Base-by-base conservation (phyloP, 2,888 invertebrate genomes). In the Lasius fuliginosus region DNA sequence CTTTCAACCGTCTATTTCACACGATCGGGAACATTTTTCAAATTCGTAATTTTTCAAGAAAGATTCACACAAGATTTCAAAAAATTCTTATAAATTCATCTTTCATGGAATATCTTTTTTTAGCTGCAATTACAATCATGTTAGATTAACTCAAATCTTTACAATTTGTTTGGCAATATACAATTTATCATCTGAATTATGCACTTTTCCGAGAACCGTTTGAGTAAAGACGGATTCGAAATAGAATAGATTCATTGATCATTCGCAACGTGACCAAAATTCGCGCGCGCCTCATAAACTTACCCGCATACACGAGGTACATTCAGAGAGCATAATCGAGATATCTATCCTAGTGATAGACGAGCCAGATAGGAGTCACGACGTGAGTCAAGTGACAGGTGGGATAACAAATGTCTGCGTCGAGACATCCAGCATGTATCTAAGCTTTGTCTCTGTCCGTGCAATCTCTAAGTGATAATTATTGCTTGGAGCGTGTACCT, bases 341-440 rank as follows among this genome's bases (percentile, higher is more conserved):
- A 86, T 89, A 89, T 89, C 86, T 89, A 87, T 86, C 85, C 83
- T 3, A 77, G 79, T 89, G 90, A 90, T 89, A 85, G 88, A 90
- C 89, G 88, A 86, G 89, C 84, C 49, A 84, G 83, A 85, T 85
- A 90, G 82, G 83, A 89, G 87, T 65, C 74, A 88, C 88, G 85
- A 77, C 85, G 83, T 83, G 89, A 85, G 88, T 79, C 86, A 90
- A 90, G 89, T 86, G 90, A 90, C 89, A 88, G 65, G 74, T 82
- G 69, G 84, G 85, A 86, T 90, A 90, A 90, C 90, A 86, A 88
- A 90, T 88, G 89, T 85, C 88, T 79, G 75, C 62, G 64, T 58
- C 53, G 89, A 86, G 84, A 85, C 90, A 84, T 89, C 82, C 84
- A 82, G 81, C 83, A 49, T 83, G 60, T 83, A 82, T 77, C 86